phyloP scores from a whole-genome alignment of 2,113 vertebrate species.

The Muscicapa adusta region DNA sequence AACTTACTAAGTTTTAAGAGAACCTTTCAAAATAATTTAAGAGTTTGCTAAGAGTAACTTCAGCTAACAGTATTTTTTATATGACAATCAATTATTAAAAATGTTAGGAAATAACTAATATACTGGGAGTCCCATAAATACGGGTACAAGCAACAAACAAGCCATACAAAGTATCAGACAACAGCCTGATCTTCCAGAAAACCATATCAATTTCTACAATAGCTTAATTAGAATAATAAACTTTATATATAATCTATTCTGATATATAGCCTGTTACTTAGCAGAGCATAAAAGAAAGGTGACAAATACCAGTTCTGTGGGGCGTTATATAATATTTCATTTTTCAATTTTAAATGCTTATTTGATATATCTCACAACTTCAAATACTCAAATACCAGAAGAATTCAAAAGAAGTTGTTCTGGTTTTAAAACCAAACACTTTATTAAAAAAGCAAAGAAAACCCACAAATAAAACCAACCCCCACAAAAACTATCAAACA shows the following conservation, averaged over 20 bases:
- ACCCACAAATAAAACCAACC: rapidly evolving
- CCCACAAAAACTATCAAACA: background rate
- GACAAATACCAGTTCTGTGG: background rate
- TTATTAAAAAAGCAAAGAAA: background rate
- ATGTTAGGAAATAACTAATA: background rate
- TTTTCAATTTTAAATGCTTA: background rate
- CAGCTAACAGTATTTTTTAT: background rate
- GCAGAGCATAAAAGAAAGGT: background rate
- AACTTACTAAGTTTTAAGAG: background rate
- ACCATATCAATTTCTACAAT: background rate
- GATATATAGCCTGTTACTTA: background rate
- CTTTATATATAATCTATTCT: background rate
- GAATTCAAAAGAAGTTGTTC: background rate
- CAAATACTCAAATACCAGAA: background rate
- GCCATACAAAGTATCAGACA: background rate
- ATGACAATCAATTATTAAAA: background rate
- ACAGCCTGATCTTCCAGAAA: background rate
- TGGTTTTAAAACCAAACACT: background rate
- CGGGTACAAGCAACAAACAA: background rate
- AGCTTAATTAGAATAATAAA: background rate
- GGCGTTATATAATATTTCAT: background rate
- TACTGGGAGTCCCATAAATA: background rate
- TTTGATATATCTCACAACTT: background rate
- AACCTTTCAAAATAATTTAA: background rate
- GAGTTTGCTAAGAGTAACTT: background rate